Evolutionary conservation across 1,140 invertebrate species (phyloP), one percentile per base, ranked within the genome.

Genomic region (Ericerus pela): DNA sequence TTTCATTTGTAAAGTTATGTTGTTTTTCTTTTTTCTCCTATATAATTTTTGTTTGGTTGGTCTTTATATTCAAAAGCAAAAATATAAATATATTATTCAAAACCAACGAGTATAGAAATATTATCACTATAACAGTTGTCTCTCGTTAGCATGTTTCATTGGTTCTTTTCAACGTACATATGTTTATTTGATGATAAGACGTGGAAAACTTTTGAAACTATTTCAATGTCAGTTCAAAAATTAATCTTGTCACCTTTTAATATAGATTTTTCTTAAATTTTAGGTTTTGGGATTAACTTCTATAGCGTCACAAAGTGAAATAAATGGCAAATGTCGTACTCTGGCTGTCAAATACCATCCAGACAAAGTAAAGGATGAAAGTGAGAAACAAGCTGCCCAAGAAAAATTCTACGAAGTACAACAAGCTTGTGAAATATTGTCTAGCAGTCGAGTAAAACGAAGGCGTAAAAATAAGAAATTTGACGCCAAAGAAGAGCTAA

Each of bases 361-460:
- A 0, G 93, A 97, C 64, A 92, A 90, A 69, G 79, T 84, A 2
- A 85, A 86, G 66, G 82, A 87, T 61, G 74, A 76, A 1, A 67
- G 70, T 1, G 68, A 71, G 0, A 75, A 79, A 57, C 68, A 70
- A 11, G 72, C 70, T 5, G 89, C 88, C 1, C 84, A 94, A 65
- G 81, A 90, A 62, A 81, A 76, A 55, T 96, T 96, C 64, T 88
- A 95, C 72, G 86, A 95, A 65, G 88, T 96, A 59, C 88, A 95
- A 65, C 79, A 89, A 68, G 90, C 92, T 0, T 96, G 93, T 64
- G 88, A 92, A 64, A 82, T 86, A 24, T 70, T 96, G 0, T 93
- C 88, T 2, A 85, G 81, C 56, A 84, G 85, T 47, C 88, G 90
- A 65, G 78, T 77, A 41, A 80, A 79, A 59, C 71, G 85, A 16